Base-by-base conservation (phyloP, 2,113 vertebrate genomes). In the Nothoprocta perdicaria region DNA sequence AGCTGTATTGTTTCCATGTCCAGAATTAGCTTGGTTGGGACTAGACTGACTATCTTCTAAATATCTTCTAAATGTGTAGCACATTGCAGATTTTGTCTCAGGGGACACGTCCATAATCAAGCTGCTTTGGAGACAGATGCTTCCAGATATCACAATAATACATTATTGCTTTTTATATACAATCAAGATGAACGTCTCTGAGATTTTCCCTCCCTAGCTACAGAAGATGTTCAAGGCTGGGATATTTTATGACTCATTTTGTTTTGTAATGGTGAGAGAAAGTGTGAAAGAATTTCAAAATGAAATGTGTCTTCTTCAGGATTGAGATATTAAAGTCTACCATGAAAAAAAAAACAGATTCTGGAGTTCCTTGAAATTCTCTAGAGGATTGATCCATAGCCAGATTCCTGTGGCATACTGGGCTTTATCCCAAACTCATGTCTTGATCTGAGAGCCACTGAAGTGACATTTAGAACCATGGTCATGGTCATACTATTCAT, bases 21-120 rank as follows among this genome's bases (percentile, higher is more conserved):
- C 93, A 92, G 82, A 96, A 95, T 94, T 95, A 94, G 76, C 80
- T 83, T 58, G 27, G 67, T 74, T 92, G 93, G 71, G 87, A 66
- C 89, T 73, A 87, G 79, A 62, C 72, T 63, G 82, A 87, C 8
- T 69, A 82, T 45, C 73, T 92, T 73, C 46, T 46, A 18, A 46
- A 46, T 46, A 46, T 46, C 35, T 38, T 38, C 35, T 38, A 38
- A 38, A 38, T 38, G 35, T 38, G 90, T 86, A 89, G 63, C 63
- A 41, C 27, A 26, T 24, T 72, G 53, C 55, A 95, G 67, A 38
- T 38, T 38, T 38, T 38, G 35, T 38, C 93, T 93, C 78, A 63
- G 41, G 81, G 90, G 84, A 69, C 26, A 53, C 69, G 79, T 27
- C 84, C 82, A 74, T 77, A 85, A 93, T 89, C 66, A 86, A 23